A percentile compares a stretch with the other conserved stretches of the same genome.
phyloP scores from a whole-genome alignment of 2,797 vertebrate species.

The Ficedula albicollis region DNA sequence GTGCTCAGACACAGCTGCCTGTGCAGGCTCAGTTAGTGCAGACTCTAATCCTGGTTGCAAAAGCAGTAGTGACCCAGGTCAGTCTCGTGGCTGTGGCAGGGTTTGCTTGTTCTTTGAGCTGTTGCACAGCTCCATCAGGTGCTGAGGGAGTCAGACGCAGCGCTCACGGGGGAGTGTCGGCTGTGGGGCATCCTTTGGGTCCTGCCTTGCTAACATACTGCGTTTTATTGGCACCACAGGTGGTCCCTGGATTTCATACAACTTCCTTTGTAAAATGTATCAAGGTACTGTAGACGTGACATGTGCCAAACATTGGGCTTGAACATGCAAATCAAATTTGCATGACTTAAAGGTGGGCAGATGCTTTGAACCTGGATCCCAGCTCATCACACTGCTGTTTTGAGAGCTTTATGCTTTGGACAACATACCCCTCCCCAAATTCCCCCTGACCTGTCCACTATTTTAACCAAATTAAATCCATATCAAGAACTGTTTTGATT shows the following conservation, averaged over 20 bases:
- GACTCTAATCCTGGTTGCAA: neutral
- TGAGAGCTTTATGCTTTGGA: constrained; percentile 51
- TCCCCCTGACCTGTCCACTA: neutral
- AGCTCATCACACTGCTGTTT: constrained; percentile 57
- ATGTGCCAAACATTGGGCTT: constrained; percentile 55
- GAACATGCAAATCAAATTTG: constrained; percentile 66
- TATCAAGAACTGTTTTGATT: neutral
- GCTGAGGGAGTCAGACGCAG: neutral
- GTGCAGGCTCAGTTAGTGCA: neutral
- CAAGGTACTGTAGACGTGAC: constrained; percentile 62
- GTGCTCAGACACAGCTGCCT: neutral
- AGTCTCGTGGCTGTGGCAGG: neutral
- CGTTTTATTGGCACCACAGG: constrained; percentile 58
- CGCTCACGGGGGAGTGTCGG: neutral
- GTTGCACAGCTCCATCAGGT: neutral
- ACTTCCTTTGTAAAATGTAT: constrained; percentile 64
- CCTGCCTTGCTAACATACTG: constrained; percentile 51
- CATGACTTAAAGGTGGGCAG: constrained; percentile 64
- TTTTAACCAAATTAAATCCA: constrained; percentile 37
- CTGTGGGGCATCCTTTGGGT: constrained; percentile 28
- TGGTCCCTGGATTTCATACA: constrained; percentile 50
- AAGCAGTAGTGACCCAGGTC: neutral
- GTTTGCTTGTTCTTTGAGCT: neutral
- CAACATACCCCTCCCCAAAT: constrained; percentile 10
- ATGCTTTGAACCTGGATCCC: constrained; percentile 47